Percentiles rank a stretch among this genome's conserved stretches.
Conservation (phyloP, 2,888 invertebrate species). For the Helobdella robusta region DNA sequence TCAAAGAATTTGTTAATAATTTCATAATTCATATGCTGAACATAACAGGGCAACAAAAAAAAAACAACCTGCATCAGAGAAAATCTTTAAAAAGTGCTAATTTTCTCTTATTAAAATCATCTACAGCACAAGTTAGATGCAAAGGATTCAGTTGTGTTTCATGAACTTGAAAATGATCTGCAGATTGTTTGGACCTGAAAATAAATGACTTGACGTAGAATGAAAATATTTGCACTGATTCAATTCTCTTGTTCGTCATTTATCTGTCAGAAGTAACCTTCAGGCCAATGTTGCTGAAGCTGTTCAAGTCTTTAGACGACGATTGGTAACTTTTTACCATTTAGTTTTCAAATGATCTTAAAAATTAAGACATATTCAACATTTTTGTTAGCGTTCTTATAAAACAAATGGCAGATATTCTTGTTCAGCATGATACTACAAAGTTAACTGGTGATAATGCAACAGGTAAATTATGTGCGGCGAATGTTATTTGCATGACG, state of each 20-base stretch:
- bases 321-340: neutral
- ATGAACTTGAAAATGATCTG: conserved; percentile 8
- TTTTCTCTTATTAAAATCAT: conserved; percentile 1
- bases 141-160: conserved; percentile 1
- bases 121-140: neutral
- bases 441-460: neutral
- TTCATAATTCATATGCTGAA: neutral
- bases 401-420: neutral
- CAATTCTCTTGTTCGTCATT: conserved; percentile 68
- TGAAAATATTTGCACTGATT: conserved; percentile 66
- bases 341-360: neutral
- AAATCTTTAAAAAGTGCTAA: neutral
- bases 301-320: neutral
- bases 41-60: conserved; percentile 1
- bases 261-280: conserved; percentile 82
- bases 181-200: neutral
- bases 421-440: neutral
- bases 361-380: neutral
- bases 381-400: neutral
- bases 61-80: neutral
- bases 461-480: neutral
- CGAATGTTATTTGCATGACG: conserved; percentile 4
- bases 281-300: conserved; percentile 66
- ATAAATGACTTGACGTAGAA: neutral
- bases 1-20: neutral